Base-by-base conservation (phyloP, 1,140 invertebrate genomes). In the Lethocerus indicus region DNA sequence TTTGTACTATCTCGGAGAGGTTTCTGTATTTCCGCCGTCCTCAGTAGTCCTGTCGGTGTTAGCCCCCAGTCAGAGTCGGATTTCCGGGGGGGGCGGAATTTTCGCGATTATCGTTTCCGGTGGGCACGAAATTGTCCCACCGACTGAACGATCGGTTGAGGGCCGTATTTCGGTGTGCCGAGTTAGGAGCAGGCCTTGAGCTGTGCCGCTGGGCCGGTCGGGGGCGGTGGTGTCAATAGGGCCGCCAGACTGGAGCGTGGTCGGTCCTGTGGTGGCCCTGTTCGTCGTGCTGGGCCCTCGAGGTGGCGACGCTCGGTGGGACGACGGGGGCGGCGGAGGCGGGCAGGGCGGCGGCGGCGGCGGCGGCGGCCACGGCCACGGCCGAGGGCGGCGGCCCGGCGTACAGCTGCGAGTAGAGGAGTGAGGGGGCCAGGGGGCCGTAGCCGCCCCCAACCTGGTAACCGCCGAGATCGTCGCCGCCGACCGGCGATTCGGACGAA, bases 391-490 rank as follows among this genome's bases (percentile, higher is more conserved):
- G 51, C 44, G 49, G 47, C 78, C 16, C 77, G 76, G 1, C 78
- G 50, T 88, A 87, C 16, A 89, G 64, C 59, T 87, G 83, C 14
- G 83, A 84, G 64, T 88, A 87, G 5, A 89, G 67, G 47, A 87
- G 69, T 58, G 83, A 84, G 12, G 50, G 25, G 49, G 0, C 75
- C 78, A 50, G 13, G 57, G 47, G 35, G 56, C 41, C 47, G 62
- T 62, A 28, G 64, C 6, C 6, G 37, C 6, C 5, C 6, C n/a
- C 5, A 20, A 25, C 25, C 9, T 14, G n/a, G 42, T 44, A 44
- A 16, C 42, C 42, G 42, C 42, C 25, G 42, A 44, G 3, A 28
- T 44, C 3, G 61, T 44, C 70, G 69, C 47, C 60, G 61, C 40
- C 60, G 65, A 61, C 54, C 68, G 61, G 45, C n/a, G n/a, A n/a